Conservation (phyloP, 2,888 invertebrate genomes). For the Troides aeacus region DNA sequence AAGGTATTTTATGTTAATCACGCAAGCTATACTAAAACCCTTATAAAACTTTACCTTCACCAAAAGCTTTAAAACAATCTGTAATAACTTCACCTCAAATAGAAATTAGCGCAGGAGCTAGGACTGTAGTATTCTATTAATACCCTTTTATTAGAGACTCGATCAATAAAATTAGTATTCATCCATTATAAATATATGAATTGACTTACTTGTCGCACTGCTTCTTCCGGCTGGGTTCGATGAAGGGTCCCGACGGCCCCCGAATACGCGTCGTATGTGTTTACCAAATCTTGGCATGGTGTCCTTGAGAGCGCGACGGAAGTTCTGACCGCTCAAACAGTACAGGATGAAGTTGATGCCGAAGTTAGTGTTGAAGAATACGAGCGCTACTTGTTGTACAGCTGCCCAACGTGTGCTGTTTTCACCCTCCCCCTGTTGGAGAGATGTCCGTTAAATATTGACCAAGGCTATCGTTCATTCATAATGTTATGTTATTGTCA, state of each 20-base stretch:
- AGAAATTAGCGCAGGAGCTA: background rate
- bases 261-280: constrained; percentile 33
- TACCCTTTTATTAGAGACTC: background rate
- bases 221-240: constrained; percentile 40
- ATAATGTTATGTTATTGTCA: background rate
- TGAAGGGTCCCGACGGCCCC: constrained; percentile 33
- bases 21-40: background rate
- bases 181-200: background rate
- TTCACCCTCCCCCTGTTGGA: constrained; percentile 45
- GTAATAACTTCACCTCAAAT: background rate
- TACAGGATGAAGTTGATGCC: constrained; percentile 91
- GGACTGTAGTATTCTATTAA: background rate
- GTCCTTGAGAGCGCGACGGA: constrained; percentile 80
- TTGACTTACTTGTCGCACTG: constrained; percentile 55
- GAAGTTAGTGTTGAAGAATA: constrained; percentile 89
- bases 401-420: constrained; percentile 69
- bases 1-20: background rate
- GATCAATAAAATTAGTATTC: background rate
- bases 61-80: background rate
- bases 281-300: constrained; percentile 46
- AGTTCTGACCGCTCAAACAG: constrained; percentile 90
- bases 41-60: too few species aligned
- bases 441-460: background rate
- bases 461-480: background rate
- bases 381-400: constrained; percentile 83